Conservation (phyloP, 2,113 vertebrate genomes). For the Oreochromis tanganicae region DNA sequence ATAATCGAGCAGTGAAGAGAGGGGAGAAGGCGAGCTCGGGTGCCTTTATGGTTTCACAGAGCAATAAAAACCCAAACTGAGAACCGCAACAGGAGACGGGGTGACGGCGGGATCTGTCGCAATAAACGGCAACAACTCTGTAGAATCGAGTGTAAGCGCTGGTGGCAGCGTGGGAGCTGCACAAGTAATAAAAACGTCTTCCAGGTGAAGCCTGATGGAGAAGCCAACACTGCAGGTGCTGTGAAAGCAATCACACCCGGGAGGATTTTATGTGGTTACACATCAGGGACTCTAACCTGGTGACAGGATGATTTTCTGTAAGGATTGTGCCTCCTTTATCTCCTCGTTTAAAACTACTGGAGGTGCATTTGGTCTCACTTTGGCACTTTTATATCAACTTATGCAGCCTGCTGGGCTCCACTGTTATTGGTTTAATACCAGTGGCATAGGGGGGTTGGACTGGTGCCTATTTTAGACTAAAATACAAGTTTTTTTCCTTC, state of each 20-base stretch:
- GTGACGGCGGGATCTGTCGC: neutral
- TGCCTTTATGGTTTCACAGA: neutral
- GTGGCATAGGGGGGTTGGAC: neutral
- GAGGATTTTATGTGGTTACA: neutral
- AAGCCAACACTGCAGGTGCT: neutral
- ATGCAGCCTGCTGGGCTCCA: rapidly evolving
- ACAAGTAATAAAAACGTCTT: neutral
- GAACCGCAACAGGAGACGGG: neutral
- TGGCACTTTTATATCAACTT: neutral
- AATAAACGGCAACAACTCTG: neutral
- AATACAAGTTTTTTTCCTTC: neutral
- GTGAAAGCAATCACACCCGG: neutral
- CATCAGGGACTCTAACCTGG: neutral
- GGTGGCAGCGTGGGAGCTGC: neutral
- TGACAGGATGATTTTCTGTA: neutral
- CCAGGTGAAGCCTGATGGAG: neutral
- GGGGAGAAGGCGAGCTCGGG: neutral
- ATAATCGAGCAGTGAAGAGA: neutral
- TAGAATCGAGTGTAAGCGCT: neutral
- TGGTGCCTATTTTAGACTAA: rapidly evolving
- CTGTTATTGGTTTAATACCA: neutral
- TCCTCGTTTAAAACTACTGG: neutral
- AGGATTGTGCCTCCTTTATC: rapidly evolving
- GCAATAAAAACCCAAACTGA: neutral
- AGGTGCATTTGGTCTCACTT: neutral